phyloP scores from a whole-genome alignment of 2,797 vertebrate genomes.

The Myotis vivesi region DNA sequence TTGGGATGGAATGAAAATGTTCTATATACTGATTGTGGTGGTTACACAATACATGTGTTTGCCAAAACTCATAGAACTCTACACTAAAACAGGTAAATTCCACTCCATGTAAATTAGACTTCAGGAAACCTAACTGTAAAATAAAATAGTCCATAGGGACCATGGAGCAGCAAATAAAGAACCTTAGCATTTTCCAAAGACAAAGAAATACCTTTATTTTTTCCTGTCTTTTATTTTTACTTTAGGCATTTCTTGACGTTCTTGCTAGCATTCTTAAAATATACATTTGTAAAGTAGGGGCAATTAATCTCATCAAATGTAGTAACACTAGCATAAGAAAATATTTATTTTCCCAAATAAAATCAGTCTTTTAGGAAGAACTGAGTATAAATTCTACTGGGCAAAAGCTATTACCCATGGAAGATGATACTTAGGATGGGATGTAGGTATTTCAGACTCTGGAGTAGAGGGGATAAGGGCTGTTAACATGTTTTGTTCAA shows the following conservation, averaged over 20 bases:
- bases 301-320: slow-evolving; percentile 21
- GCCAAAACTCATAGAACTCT: neutral
- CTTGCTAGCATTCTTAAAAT: neutral
- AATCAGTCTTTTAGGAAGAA: slow-evolving; percentile 38
- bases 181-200: neutral
- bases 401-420: neutral
- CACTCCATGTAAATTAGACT: neutral
- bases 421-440: neutral
- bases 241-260: neutral
- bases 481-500: neutral
- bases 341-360: neutral
- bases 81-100: neutral
- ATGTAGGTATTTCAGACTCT: neutral
- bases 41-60: neutral
- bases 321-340: neutral
- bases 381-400: neutral
- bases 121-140: neutral
- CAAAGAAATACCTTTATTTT: neutral
- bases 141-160: neutral
- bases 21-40: neutral
- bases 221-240: neutral
- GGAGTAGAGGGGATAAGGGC: neutral
- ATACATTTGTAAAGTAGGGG: neutral
- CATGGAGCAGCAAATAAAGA: neutral
- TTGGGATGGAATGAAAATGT: neutral